These are phyloP conservation scores for Danio tinwini DNA, from an alignment of 2,797 vertebrate genomes.

Conservation along the genomic window DNA sequence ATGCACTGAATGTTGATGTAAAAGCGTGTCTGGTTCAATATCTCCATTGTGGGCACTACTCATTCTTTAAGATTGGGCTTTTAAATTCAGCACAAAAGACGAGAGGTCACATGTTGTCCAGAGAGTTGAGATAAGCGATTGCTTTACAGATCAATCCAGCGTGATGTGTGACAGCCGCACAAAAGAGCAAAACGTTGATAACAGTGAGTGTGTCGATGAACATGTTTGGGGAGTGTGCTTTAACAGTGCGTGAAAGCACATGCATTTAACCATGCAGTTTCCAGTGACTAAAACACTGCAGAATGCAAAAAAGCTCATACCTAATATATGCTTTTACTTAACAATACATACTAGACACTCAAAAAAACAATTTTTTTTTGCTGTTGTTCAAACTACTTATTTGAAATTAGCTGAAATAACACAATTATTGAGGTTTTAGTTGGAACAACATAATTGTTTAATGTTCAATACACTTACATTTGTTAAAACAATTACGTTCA, in stretches of 20 bases:
- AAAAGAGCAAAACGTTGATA: conserved; percentile 27
- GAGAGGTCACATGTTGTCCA: conserved; percentile 49
- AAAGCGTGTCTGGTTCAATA: conserved; percentile 15
- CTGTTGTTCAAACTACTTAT: too few species aligned
- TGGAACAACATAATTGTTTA: too few species aligned
- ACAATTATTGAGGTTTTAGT: too few species aligned
- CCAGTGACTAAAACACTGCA: neutral
- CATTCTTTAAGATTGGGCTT: conserved; percentile 39
- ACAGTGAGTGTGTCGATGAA: neutral
- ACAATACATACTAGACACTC: too few species aligned
- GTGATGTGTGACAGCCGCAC: conserved; percentile 5
- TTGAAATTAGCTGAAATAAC: too few species aligned
- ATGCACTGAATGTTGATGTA: neutral
- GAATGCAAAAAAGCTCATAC: too few species aligned
- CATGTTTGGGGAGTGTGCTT: neutral
- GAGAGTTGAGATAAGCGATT: conserved; percentile 44
- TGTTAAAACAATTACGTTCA: too few species aligned
- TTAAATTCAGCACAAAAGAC: conserved; percentile 47
- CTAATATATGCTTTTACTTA: too few species aligned
- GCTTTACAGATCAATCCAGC: conserved; percentile 10
- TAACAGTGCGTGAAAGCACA: conserved; percentile 23
- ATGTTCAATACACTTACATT: too few species aligned
- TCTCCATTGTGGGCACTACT: conserved; percentile 30
- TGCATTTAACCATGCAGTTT: conserved; percentile 4
- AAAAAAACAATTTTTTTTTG: too few species aligned